Base-by-base conservation (phyloP, 2,888 invertebrate species). In the Ormyrus thymus region DNA sequence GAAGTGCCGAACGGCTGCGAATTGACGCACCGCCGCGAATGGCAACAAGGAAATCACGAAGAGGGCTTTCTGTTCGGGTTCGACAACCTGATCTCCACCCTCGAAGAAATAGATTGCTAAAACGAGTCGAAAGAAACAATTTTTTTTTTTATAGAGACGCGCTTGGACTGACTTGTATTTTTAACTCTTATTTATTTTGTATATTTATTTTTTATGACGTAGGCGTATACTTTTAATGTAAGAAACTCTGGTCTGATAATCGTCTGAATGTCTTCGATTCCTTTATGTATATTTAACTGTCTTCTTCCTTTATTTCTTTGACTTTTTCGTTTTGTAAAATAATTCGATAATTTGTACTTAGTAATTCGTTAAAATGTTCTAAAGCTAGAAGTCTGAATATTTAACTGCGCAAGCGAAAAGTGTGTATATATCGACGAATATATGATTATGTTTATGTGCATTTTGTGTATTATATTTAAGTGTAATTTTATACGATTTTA, bases 21-120 rank as follows among this genome's bases (percentile, higher is more conserved):
- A 69, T 92, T 98, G 13, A 94, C 94, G 83, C 99, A 99, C 89
- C 92, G 97, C 76, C 91, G 92, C 7, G 91, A 93, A 11, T 99
- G 98, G 99, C 89, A 93, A 80, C 94, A 96, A 83, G 98, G 98
- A n/a, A 99, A 98, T 90, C 96, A 97, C 87, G 98, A 99, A 90
- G 98, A 99, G 90, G 99, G 99, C 7, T 95, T 98, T 86, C 93
- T 99, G 45, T 94, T 93, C 84, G 99, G 99, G 76, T 92, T 99
- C 85, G 98, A 98, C 91, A 95, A 96, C 90, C 93, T 99, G 81
- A 97, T 98, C 86, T 92, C 93, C 85, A 95, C 94, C 81, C 92
- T 92, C 77, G 91, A 92, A 84, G 88, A 89, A 82, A 89, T 79
- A 53, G 68, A 76, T 48, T 81, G 70, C 45, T 61, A 64, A 29